Conservation (phyloP, 2,888 invertebrate genomes). For the Agrochola litura region DNA sequence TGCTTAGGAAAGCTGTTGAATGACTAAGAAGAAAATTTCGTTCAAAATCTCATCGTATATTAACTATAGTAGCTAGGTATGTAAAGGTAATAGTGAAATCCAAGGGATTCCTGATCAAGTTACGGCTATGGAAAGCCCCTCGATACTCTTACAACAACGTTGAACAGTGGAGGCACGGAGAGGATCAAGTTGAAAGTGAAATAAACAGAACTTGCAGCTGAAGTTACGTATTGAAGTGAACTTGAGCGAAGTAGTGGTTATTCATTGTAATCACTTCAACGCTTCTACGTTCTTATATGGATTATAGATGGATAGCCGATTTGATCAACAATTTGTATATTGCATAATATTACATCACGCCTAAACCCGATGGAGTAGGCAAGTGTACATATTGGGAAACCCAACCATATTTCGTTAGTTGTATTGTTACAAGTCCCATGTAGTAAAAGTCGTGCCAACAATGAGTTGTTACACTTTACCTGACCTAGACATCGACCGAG, state of each 20-base stretch:
- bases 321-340: not conserved
- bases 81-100: not conserved
- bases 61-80: not conserved
- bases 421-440: not conserved
- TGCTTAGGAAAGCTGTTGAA: not conserved
- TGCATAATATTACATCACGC: too few species aligned
- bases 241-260: not conserved
- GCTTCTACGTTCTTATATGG: not conserved
- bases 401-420: not conserved
- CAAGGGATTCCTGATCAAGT: constrained; percentile 1
- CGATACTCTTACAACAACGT: constrained; percentile 9
- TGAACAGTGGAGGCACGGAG: not conserved
- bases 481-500: not conserved
- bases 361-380: too few species aligned
- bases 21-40: not conserved
- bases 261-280: not conserved
- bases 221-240: constrained; percentile 16
- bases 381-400: not conserved
- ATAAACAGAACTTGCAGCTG: constrained; percentile 19
- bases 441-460: not conserved
- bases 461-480: not conserved
- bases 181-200: constrained; percentile 28
- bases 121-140: constrained; percentile 1
- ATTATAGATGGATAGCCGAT: not conserved
- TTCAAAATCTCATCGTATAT: not conserved